phyloP scores from a whole-genome alignment of 2,888 invertebrate genomes.

The Taphrorychus bicolor region DNA sequence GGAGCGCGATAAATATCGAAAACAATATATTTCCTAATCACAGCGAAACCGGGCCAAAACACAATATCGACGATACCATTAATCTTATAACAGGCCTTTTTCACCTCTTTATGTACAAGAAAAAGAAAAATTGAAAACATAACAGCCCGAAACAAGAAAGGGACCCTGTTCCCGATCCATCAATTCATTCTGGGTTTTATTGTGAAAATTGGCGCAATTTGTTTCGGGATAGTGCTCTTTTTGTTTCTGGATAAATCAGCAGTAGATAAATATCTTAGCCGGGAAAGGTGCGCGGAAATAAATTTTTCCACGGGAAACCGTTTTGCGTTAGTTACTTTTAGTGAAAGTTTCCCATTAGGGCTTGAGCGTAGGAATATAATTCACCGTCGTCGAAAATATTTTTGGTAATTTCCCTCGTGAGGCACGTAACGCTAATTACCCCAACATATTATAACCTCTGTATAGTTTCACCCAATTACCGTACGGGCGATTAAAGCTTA shows the following conservation, averaged over 20 bases:
- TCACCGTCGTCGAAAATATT: background rate
- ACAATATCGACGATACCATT: constrained; percentile 30
- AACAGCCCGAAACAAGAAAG: constrained; percentile 34
- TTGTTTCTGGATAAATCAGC: constrained; percentile 18
- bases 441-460: constrained; percentile 6
- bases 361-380: background rate
- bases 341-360: background rate
- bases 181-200: constrained; percentile 32
- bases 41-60: constrained; percentile 25
- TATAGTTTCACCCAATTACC: constrained; percentile 5
- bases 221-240: constrained; percentile 12
- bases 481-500: constrained; percentile 3
- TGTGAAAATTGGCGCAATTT: constrained; percentile 31
- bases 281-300: background rate
- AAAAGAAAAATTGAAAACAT: constrained; percentile 38
- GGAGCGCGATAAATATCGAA: constrained; percentile 21
- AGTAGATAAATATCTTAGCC: constrained; percentile 4
- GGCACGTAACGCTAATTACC: constrained; percentile 3
- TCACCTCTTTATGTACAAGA: constrained; percentile 34
- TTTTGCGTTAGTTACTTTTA: background rate
- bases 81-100: constrained; percentile 31
- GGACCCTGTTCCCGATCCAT: constrained; percentile 28
- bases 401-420: background rate
- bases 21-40: constrained; percentile 34
- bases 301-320: background rate